phyloP scores from a whole-genome alignment of 37 sponge, comb jelly and placozoan genomes.

The Hexactinellida sp. region DNA sequence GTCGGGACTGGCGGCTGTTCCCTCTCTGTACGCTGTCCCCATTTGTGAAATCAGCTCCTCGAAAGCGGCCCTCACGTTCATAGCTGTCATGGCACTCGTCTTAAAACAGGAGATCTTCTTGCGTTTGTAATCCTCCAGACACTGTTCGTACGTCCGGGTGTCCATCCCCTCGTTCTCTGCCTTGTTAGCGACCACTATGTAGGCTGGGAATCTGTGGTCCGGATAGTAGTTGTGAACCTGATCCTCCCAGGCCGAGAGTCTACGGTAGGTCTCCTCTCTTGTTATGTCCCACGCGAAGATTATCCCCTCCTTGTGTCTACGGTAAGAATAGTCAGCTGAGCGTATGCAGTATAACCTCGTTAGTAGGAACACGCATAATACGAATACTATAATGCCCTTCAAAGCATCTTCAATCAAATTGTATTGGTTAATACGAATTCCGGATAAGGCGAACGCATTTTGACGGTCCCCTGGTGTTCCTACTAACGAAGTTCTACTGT shows the following conservation, averaged over 20 bases:
- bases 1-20: too few species aligned
- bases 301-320: background rate
- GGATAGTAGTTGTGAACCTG: background rate
- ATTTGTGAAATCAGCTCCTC: background rate
- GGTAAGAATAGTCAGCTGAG: background rate
- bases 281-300: background rate
- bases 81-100: background rate
- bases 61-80: background rate
- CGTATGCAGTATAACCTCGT: too few species aligned
- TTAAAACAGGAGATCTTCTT: background rate
- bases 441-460: too few species aligned
- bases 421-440: too few species aligned
- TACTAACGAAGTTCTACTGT: too few species aligned
- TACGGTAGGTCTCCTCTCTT: background rate
- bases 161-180: background rate
- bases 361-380: too few species aligned
- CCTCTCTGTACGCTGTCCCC: background rate
- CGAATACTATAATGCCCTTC: too few species aligned
- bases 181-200: constrained; percentile 3
- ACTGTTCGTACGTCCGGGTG: background rate
- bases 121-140: background rate
- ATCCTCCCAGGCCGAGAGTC: background rate
- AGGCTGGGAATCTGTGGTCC: background rate
- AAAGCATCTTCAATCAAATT: too few species aligned
- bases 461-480: too few species aligned